Conservation (phyloP, 2,888 invertebrate genomes). For the Tryphoninae sp. region DNA sequence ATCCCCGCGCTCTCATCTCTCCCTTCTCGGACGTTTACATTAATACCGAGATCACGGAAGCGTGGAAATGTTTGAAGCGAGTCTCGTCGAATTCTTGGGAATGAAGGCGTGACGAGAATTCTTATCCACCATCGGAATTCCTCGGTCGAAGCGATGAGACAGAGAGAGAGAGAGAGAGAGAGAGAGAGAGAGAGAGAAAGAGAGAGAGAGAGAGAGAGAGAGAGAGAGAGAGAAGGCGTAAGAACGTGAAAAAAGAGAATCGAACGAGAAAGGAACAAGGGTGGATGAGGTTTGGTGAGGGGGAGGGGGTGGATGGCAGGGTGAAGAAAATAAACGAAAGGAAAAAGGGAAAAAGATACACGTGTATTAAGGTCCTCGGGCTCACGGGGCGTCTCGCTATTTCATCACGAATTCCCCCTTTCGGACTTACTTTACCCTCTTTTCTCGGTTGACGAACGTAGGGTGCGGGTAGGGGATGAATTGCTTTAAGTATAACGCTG, state of each 20-base stretch:
- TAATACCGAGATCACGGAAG: neutral
- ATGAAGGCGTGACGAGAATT: slow-evolving; percentile 34
- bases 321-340: neutral
- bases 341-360: neutral
- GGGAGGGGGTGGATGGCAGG: neutral
- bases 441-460: neutral
- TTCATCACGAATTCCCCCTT: slow-evolving; percentile 31
- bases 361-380: slow-evolving; percentile 10
- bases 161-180: neutral
- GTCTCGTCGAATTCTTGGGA: slow-evolving; percentile 18
- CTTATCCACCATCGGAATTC: slow-evolving; percentile 38
- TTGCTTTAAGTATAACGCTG: slow-evolving; percentile 40
- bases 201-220: neutral
- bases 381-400: slow-evolving; percentile 19
- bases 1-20: neutral
- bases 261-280: neutral
- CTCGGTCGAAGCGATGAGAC: slow-evolving; percentile 2
- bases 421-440: neutral
- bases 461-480: slow-evolving; percentile 3
- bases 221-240: neutral
- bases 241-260: neutral
- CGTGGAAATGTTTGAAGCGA: neutral
- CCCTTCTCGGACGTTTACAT: neutral
- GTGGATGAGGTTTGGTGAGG: neutral
- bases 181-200: neutral